Evolutionary conservation across 2,797 vertebrate species (phyloP), one percentile per base, ranked within the genome.

Genomic region (Emys orbicularis): DNA sequence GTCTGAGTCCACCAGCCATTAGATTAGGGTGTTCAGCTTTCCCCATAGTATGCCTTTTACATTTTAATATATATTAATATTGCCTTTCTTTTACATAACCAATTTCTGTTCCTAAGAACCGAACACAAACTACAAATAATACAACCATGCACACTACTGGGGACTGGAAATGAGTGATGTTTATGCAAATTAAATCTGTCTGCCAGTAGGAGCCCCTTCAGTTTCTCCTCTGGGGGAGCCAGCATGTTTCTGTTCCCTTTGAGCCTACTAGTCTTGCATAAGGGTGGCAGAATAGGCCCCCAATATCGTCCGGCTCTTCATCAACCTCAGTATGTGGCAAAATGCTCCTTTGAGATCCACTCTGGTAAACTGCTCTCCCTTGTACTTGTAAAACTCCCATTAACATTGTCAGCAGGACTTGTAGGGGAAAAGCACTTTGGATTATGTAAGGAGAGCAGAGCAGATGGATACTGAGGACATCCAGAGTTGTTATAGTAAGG

Each of bases 21-120:
- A 5, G 4, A 10, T 47, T 37, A 41, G 47, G 34, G 37, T 68
- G 19, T 44, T 3, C 16, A 54, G 53, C 6, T 16, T 19, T 50
- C 41, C 34, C 29, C 5, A 1, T 2, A 37, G 68, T 34, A 37
- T 68, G 34, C 9, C n/a, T 68, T 68, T 68, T 11, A 37, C 65
- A 68, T 21, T 68, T 10, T n/a, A 37, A 68, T 68, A 68, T 68
- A 19, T 61, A 61, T 54, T 4, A 68, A 21, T 11, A 21, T 18
- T 37, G 8, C 18, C 9, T 37, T 68, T 68, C n/a, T 8, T 21
- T 1, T 25, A 11, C 29, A 9, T 12, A 81, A 74, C 29, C 53
- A 25, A 6, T 47, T 37, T 79, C 18, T 0, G 1, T 56, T 87
- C 77, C 50, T 0, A 0, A 83, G 44, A 77, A 7, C 12, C 57